These are phyloP conservation scores for Chymomyza caudatula DNA, from an alignment of 2,888 invertebrate genomes.

Conservation along the genomic window DNA sequence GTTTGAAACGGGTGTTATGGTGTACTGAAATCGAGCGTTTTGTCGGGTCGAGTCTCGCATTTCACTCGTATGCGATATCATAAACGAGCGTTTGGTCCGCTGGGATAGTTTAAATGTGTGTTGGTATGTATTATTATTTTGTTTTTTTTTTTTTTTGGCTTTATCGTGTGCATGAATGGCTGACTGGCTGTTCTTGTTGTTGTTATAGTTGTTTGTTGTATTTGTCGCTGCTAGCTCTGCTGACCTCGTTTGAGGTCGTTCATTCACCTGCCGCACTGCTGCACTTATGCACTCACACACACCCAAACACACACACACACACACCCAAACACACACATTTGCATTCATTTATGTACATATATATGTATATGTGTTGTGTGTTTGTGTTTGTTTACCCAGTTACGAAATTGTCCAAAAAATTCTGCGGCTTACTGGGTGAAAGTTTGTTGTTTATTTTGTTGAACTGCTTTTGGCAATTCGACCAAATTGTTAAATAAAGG, in stretches of 20 bases:
- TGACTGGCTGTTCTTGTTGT: slow-evolving; percentile 20
- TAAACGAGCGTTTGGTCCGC: too few relatives aligned
- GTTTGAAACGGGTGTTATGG: too few relatives aligned
- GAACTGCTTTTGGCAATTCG: slow-evolving; percentile 4
- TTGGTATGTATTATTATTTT: slow-evolving; percentile 21
- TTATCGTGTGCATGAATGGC: slow-evolving; percentile 68
- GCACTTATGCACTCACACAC: slow-evolving; percentile 63
- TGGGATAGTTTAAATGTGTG: background rate
- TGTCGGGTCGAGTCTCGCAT: too few relatives aligned
- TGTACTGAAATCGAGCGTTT: too few relatives aligned
- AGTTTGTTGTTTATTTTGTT: slow-evolving; percentile 48
- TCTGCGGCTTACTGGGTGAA: slow-evolving; percentile 69
- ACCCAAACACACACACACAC: slow-evolving; percentile 44
- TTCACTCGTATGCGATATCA: too few relatives aligned
- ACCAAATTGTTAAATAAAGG: slow-evolving; percentile 35
- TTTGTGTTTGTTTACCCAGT: slow-evolving; percentile 61
- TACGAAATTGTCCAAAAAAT: slow-evolving; percentile 70
- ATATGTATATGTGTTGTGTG: slow-evolving; percentile 6
- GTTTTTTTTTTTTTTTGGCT: slow-evolving; percentile 45
- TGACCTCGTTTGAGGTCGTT: slow-evolving; percentile 76
- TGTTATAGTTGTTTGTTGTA: slow-evolving; percentile 33
- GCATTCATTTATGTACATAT: slow-evolving; percentile 4
- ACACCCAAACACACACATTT: slow-evolving; percentile 59
- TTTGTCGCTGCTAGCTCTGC: slow-evolving; percentile 19
- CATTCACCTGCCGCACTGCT: slow-evolving; percentile 68